Evolutionary conservation across 1,140 invertebrate genomes (phyloP).

Genomic region (Leptestheria dahalacensis): DNA sequence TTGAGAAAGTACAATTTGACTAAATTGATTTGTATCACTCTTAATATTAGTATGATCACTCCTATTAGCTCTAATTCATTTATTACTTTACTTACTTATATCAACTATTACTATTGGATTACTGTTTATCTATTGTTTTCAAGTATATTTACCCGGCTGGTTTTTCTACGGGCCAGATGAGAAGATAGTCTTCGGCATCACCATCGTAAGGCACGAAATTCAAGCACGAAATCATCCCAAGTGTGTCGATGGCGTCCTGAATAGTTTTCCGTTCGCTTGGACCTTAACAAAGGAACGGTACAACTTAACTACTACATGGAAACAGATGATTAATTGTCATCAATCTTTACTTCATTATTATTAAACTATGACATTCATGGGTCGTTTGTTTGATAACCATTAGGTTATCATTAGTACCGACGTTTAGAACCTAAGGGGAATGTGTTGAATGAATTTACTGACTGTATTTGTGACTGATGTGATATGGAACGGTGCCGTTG

Average conservation of each 20-base stretch:
- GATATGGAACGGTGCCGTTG: constrained; percentile 40
- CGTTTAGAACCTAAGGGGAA: no score
- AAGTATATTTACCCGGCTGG: constrained; percentile 33
- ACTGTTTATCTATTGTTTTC: background rate
- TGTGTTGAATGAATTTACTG: constrained; percentile 19
- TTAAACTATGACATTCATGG: no score
- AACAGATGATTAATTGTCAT: background rate
- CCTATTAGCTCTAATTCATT: background rate
- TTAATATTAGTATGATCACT: background rate
- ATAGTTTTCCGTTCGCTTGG: constrained; percentile 40
- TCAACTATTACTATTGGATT: background rate
- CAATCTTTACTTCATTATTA: background rate
- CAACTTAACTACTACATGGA: background rate
- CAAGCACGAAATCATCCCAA: constrained; percentile 45
- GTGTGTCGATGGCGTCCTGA: constrained; percentile 37
- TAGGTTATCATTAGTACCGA: no score
- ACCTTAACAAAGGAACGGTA: constrained; percentile 25
- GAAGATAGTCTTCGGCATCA: constrained; percentile 36
- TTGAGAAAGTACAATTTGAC: no score
- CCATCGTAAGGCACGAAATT: constrained; percentile 46
- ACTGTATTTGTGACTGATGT: constrained; percentile 44
- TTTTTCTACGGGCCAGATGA: constrained; percentile 47
- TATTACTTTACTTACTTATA: background rate
- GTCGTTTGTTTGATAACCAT: no score
- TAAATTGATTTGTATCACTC: no score